phyloP scores from a whole-genome alignment of 2,113 vertebrate species.

The Arenaria interpres region DNA sequence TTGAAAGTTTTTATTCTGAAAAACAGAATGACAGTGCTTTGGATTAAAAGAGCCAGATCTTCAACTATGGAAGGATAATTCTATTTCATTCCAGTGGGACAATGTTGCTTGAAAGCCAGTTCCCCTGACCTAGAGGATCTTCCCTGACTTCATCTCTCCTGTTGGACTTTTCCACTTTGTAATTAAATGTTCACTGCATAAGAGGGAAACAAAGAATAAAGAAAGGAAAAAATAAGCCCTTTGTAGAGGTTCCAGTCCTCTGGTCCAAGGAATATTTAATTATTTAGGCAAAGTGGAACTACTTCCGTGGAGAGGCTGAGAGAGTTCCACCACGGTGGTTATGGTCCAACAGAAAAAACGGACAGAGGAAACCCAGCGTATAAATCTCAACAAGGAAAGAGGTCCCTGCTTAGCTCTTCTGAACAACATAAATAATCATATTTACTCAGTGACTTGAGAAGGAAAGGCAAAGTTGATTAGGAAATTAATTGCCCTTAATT shows the following conservation, averaged over 20 bases:
- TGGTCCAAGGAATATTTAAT: conserved; percentile 42
- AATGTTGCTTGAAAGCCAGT: not conserved
- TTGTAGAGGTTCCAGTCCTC: conserved; percentile 43
- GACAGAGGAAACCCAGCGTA: not conserved
- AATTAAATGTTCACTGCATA: not conserved
- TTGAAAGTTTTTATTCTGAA: not conserved
- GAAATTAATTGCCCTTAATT: not conserved
- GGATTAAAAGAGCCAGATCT: not conserved
- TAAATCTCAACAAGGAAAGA: not conserved
- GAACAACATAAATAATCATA: not conserved
- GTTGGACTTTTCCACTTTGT: conserved; percentile 33
- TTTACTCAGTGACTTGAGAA: not conserved
- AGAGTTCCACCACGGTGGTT: not conserved
- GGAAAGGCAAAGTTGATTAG: not conserved
- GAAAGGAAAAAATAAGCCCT: conserved; percentile 16
- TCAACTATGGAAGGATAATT: conserved; percentile 11
- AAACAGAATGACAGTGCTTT: not conserved
- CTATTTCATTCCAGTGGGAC: conserved; percentile 8
- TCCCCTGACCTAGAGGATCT: conserved; percentile 39
- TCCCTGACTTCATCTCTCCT: conserved; percentile 48
- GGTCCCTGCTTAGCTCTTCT: not conserved
- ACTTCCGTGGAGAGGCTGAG: not conserved
- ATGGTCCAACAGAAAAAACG: not conserved
- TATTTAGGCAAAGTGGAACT: conserved; percentile 37
- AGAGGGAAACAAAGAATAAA: conserved; percentile 43